Evolutionary conservation across 2,113 vertebrate species (phyloP).

Genomic region (Brachyistius frenatus): DNA sequence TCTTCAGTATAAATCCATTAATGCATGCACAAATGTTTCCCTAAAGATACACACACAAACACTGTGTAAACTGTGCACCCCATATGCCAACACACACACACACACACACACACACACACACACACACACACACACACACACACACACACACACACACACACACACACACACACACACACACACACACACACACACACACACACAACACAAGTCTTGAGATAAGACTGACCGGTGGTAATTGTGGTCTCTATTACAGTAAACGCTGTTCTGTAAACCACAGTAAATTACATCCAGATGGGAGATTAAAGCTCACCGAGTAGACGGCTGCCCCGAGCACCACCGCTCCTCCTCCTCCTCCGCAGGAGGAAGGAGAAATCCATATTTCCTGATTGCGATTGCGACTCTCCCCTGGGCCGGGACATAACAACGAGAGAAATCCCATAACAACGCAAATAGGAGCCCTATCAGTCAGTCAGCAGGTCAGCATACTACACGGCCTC

Average conservation of each 20-base stretch:
- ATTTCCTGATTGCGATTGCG: slow-evolving; percentile 86
- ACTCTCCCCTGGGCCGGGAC: slow-evolving; percentile 78
- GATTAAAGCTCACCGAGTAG: slow-evolving; percentile 85
- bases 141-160: slow-evolving; percentile 68
- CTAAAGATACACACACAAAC: slow-evolving; percentile 54
- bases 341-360: slow-evolving; percentile 60
- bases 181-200: slow-evolving; percentile 63
- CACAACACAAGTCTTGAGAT: slow-evolving; percentile 78
- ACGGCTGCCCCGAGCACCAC: slow-evolving; percentile 80
- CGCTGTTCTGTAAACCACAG: slow-evolving; percentile 84
- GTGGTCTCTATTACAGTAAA: slow-evolving; percentile 88
- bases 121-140: slow-evolving; percentile 58
- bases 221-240: slow-evolving; percentile 84
- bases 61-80: slow-evolving; percentile 48
- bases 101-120: slow-evolving; percentile 48
- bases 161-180: slow-evolving; percentile 60
- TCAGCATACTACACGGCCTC: slow-evolving; percentile 36
- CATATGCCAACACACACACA: slow-evolving; percentile 56
- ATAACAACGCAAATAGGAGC: slow-evolving; percentile 67
- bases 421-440: slow-evolving; percentile 79
- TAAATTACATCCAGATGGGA: slow-evolving; percentile 88
- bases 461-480: slow-evolving; percentile 56
- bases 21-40: slow-evolving; percentile 72
- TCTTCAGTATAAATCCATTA: slow-evolving; percentile 71
- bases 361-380: slow-evolving; percentile 86